Conservation (phyloP, 2,797 vertebrate genomes). For the Malurus leucopterus region DNA sequence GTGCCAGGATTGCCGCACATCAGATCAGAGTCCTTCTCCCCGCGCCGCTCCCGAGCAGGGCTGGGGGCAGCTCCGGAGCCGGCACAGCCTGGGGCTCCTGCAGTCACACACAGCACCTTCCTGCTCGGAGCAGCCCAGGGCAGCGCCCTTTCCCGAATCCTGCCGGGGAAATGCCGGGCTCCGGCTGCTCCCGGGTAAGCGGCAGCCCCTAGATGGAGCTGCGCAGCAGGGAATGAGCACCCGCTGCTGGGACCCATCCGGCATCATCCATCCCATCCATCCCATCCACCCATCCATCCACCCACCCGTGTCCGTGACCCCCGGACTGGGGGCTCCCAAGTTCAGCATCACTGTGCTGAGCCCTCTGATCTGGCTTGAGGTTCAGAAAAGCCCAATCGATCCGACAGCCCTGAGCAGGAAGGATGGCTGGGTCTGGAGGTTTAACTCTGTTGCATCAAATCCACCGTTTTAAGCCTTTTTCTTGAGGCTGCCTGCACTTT, state of each 20-base stretch:
- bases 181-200: not conserved
- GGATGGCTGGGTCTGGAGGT: not conserved
- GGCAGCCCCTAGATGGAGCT: constrained; percentile 51
- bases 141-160: not conserved
- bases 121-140: not conserved
- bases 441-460: not conserved
- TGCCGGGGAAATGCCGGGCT: not conserved
- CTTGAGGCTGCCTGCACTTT: not conserved
- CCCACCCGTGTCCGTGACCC: not conserved
- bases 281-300: not conserved
- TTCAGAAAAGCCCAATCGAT: not conserved
- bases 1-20: not conserved
- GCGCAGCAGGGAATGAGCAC: constrained; percentile 14
- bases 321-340: too few relatives aligned
- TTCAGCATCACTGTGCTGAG: not conserved
- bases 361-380: too few relatives aligned
- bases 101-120: fast-evolving
- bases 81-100: not conserved
- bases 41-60: not conserved
- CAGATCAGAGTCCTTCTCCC: not conserved
- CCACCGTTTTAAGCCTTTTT: fast-evolving
- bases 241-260: not conserved
- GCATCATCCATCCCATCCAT: not conserved
- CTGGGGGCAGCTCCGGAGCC: not conserved
- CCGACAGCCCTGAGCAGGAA: not conserved